Base-by-base conservation (phyloP, 2,797 vertebrate genomes). In the Tamandua tetradactyla region DNA sequence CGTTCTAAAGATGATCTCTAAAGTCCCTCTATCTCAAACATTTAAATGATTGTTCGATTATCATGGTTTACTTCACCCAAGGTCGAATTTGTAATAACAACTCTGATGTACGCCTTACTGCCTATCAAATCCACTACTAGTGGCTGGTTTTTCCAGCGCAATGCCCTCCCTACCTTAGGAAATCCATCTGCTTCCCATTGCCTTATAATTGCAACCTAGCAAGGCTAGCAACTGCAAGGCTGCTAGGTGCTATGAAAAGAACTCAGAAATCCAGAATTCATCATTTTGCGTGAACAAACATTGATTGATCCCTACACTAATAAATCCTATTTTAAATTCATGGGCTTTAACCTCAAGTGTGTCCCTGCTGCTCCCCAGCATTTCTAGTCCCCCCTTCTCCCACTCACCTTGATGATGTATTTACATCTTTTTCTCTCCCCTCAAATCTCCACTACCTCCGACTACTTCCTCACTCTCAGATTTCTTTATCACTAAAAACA, bases 211-310 rank as follows among this genome's bases (percentile, higher is more conserved):
- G 20, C 18, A 32, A 57, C 42, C 55, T 32, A 85, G 47, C 25
- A 69, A 30, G 61, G 27, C 59, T 25, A 84, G 47, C 89, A 95
- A 76, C 47, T n/a, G 52, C 18, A 66, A 30, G 10, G 5, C 23
- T 66, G 5, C 23, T 66, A 86, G 20, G 42, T 35, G 64, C 49
- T 83, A 14, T 62, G 37, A 55, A 61, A 89, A 76, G n/a, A 69
- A 88, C 3, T 37, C 15, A 76, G 66, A 76, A 74, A 30, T n/a
- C 17, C 4, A 90, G 62, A 52, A 25, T 37, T 76, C 23, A 42
- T 75, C 13, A 40, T 64, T 89, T 85, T 52, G n/a, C 57, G 20
- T 83, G 27, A 88, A 72, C 44, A 84, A 94, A 37, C 66, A 88
- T 47, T 75, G 72, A 85, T 10, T 62, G 17, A 75, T 76, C 57